Base-by-base conservation (phyloP, 2,113 vertebrate genomes). In the Gopherus evgoodei region DNA sequence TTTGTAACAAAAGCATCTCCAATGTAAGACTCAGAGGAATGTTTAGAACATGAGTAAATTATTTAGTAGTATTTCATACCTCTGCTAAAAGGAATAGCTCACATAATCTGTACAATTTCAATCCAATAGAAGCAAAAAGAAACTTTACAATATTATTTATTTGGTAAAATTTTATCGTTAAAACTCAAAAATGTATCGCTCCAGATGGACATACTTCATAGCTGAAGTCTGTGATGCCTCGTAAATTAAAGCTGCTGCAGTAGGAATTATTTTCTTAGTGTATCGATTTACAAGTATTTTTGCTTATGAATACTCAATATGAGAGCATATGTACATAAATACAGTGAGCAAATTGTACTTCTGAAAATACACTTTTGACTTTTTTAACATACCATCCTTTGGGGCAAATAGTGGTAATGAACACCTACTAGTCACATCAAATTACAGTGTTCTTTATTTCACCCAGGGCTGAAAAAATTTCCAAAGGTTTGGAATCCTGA, bases 401-500 rank as follows among this genome's bases (percentile, higher is more conserved):
- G 98, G 98, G 98, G 98, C 98, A 99, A 98, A 98, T 97, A 98
- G 98, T 98, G 97, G 98, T 99, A 99, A 99, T 99, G 98, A 99
- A 99, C 98, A 99, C 98, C 98, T 98, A 96, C 96, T 94, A 98
- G 98, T 99, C 98, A 98, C 98, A 98, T 95, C 98, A 98, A 99
- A 99, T 99, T 98, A 98, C 98, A 98, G 98, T 98, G 98, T 98
- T 98, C 98, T 99, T 99, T 99, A 98, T 98, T 98, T 98, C 88
- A 87, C 97, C 97, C 95, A 96, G 96, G 97, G 98, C 97, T 98
- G 97, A 94, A 98, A 97, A 98, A 98, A 98, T 98, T 98, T 98
- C 97, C 98, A 98, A 97, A 98, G 98, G 98, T 99, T 99, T 98
- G 98, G 98, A 99, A 99, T 99, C 98, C 98, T 98, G 98, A 99